Evolutionary conservation across 2,113 vertebrate species (phyloP).

Genomic region (Petaurus breviceps): DNA sequence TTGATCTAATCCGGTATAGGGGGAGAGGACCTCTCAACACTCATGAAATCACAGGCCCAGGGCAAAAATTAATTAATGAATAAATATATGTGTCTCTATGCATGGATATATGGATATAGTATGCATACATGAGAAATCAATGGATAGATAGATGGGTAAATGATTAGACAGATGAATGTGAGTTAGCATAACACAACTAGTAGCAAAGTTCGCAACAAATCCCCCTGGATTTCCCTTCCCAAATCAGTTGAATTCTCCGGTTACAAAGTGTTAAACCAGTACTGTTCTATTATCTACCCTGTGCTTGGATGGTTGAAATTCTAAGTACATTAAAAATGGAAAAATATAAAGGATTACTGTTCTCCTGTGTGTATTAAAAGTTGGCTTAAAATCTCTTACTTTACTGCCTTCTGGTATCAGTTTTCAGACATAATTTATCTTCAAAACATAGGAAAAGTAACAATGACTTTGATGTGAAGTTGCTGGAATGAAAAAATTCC

Average conservation of each 20-base stretch:
- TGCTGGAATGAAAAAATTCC: not conserved
- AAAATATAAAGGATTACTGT: not conserved
- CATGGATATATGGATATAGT: not conserved
- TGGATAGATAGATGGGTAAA: not conserved
- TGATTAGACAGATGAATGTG: not conserved
- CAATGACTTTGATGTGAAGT: constrained; percentile 6
- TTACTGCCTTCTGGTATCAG: constrained; percentile 16
- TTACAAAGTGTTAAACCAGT: not conserved
- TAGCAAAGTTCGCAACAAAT: not conserved
- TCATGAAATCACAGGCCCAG: not conserved
- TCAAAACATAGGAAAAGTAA: constrained; percentile 6
- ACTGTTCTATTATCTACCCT: not conserved
- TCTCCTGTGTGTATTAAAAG: not conserved
- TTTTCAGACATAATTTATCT: constrained; percentile 47
- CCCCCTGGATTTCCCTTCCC: not conserved
- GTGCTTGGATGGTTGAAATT: not conserved
- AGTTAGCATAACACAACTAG: not conserved
- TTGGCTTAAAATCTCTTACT: constrained; percentile 26
- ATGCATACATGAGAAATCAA: not conserved
- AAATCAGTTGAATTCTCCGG: not conserved
- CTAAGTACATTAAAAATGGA: constrained; percentile 37
- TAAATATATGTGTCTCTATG: too few relatives aligned
- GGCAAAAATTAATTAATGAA: not conserved
- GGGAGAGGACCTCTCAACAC: too few relatives aligned
- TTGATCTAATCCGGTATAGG: not conserved